Percentiles rank a stretch among this genome's conserved stretches.
Conservation (phyloP, 2,888 invertebrate genomes). For the Lithosia quadra region DNA sequence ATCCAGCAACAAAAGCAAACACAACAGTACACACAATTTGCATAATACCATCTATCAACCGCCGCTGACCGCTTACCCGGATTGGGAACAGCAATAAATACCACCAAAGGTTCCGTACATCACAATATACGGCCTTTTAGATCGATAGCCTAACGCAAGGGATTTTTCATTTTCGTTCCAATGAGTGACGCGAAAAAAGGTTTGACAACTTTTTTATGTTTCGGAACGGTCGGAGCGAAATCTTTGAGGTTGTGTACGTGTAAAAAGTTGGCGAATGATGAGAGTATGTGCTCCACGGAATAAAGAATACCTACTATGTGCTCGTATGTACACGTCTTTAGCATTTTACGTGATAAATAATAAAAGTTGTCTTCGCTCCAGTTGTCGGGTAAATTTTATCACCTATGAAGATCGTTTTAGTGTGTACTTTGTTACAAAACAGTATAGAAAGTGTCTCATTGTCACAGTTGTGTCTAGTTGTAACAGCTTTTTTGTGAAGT, state of each 20-base stretch:
- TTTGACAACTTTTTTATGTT: conserved; percentile 50
- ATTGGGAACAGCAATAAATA: conserved; percentile 70
- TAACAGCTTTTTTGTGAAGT: too few relatives aligned
- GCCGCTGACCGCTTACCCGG: conserved; percentile 63
- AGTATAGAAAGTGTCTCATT: conserved; percentile 2
- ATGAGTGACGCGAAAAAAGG: conserved; percentile 41
- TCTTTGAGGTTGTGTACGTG: conserved; percentile 11
- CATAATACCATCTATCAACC: conserved; percentile 71
- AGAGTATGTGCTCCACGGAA: neutral
- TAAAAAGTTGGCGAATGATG: conserved; percentile 9
- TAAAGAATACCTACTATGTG: too few relatives aligned
- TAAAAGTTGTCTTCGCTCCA: conserved; percentile 4
- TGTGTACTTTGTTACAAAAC: conserved; percentile 5
- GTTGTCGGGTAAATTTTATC: conserved; percentile 16
- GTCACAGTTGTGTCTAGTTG: neutral
- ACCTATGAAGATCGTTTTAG: conserved; percentile 12
- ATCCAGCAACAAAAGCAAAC: conserved; percentile 42
- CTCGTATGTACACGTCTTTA: conserved; percentile 5
- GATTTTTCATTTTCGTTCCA: conserved; percentile 67
- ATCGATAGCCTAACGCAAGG: conserved; percentile 61
- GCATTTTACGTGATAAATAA: conserved; percentile 11
- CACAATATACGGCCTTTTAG: conserved; percentile 60
- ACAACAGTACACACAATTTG: conserved; percentile 55
- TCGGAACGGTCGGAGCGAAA: neutral
- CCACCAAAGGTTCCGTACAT: conserved; percentile 56